phyloP scores from a whole-genome alignment of 2,797 vertebrate genomes.

The Echiichthys vipera region DNA sequence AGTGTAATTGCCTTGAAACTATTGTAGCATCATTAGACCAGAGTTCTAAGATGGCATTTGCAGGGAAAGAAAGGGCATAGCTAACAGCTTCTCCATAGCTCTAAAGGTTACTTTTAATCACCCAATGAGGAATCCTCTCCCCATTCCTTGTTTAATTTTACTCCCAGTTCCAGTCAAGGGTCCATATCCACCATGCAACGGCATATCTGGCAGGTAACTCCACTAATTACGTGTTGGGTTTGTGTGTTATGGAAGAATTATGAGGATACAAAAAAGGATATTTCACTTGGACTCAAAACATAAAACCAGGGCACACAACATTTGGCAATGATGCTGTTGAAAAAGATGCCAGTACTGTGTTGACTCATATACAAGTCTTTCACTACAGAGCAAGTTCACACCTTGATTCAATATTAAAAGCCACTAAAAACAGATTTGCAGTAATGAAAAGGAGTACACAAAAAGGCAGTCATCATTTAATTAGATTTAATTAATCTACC shows the following conservation, averaged over 20 bases:
- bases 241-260: slow-evolving; percentile 64
- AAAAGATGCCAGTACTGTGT: no score
- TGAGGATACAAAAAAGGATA: slow-evolving; percentile 42
- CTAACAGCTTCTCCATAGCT: slow-evolving; percentile 85
- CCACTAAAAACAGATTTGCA: no score
- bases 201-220: slow-evolving; percentile 45
- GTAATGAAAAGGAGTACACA: no score
- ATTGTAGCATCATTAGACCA: slow-evolving; percentile 86
- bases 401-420: no score
- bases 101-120: slow-evolving; percentile 91
- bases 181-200: slow-evolving; percentile 35
- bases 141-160: slow-evolving; percentile 67
- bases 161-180: slow-evolving; percentile 55
- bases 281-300: slow-evolving; percentile 39
- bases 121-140: slow-evolving; percentile 79
- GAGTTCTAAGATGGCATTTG: slow-evolving; percentile 86
- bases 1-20: slow-evolving; percentile 86
- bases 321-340: not conserved
- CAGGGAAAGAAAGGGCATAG: slow-evolving; percentile 86
- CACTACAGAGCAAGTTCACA: not conserved
- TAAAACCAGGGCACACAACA: slow-evolving; percentile 16
- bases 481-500: no score
- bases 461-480: not conserved
- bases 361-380: no score
- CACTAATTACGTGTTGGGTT: slow-evolving; percentile 75